Evolutionary conservation across 2,797 vertebrate genomes (phyloP), one percentile per base, ranked within the genome.

Genomic region (Momotus momota): DNA sequence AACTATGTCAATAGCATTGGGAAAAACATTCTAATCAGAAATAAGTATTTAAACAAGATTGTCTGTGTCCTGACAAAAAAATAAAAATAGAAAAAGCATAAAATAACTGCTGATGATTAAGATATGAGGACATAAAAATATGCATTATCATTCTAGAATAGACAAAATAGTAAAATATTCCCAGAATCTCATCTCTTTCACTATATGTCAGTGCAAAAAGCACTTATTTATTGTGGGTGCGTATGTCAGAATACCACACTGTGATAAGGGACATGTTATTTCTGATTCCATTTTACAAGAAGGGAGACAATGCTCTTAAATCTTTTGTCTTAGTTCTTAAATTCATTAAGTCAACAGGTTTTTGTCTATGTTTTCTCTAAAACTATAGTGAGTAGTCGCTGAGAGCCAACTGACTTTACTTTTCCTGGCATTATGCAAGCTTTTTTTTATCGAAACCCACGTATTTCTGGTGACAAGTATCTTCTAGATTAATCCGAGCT

Each of bases 11-110:
- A 75, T 31, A 88, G 69, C 72, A 71, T 75, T 72, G 60, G 66
- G 91, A 66, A 70, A 94, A 94, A 87, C 14, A 25, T 43, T 92
- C 46, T 93, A 61, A 93, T 93, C 66, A 91, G 70, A 89, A 94
- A 96, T 16, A 12, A 79, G 43, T 51, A 55, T 69, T 89, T 88
- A 85, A 74, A 92, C 22, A 88, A 87, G 27, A 18, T 88, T 87
- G 52, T 3, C 27, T 90, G 41, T 3, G 2, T 43, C 60, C 27
- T n/a, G 14, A 74, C 78, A 26, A 51, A 58, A 75, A 86, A 38
- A 21, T 12, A 4, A 12, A 70, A 38, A 27, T 6, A 80, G 14
- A 82, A 86, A 90, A 90, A 26, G 20, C n/a, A 86, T 40, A 64
- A 90, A 94, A 48, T 52, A 77, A 58, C 55, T 72, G 35, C 17